Base-by-base conservation (phyloP, 2,888 invertebrate genomes). In the Artemia sinica region DNA sequence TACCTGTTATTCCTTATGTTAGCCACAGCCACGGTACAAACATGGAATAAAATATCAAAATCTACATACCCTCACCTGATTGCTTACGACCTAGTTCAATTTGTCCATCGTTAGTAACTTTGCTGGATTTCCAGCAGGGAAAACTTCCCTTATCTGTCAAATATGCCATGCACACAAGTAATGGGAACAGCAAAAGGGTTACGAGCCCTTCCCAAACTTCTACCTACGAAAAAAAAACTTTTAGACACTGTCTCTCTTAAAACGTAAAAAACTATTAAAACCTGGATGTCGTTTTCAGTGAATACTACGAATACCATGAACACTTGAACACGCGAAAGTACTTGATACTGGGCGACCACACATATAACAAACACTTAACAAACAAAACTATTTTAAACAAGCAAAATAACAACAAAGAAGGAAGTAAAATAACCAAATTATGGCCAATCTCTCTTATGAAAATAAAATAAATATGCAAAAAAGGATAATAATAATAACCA, bases 181-280 rank as follows among this genome's bases (percentile, higher is more conserved):
- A 72, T 0, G 82, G 81, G 75, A 84, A 83, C 72, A 83, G 78
- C 49, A 81, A 73, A 69, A 84, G 77, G 0, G 84, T 84, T 66
- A 83, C 73, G 7, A 80, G 74, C 0, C 83, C 83, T 74, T 84
- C 84, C 83, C 83, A 84, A 11, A 81, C 72, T 67, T 82, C 82
- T 50, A 83, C 77, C 8, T 41, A 67, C 58, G 18, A 73, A 58
- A 9, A 10, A 58, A 58, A 28, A 58, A 18, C 63, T 58, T 9
- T 8, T 58, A 41, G 41, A 41, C 41, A 41, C 41, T 41, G 41
- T 5, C 6, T 41, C 41, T 41, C 41, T 41, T 41, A 41, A 41
- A 41, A 41, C 18, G 18, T 18, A 41, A 41, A 41, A 41, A 6
- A 41, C 3, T 5, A 6, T 5, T 5, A 41, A 41, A 41, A 41